These are phyloP conservation scores for Dicyema japonicum DNA, from an alignment of 1,140 invertebrate genomes.

Conservation along the genomic window DNA sequence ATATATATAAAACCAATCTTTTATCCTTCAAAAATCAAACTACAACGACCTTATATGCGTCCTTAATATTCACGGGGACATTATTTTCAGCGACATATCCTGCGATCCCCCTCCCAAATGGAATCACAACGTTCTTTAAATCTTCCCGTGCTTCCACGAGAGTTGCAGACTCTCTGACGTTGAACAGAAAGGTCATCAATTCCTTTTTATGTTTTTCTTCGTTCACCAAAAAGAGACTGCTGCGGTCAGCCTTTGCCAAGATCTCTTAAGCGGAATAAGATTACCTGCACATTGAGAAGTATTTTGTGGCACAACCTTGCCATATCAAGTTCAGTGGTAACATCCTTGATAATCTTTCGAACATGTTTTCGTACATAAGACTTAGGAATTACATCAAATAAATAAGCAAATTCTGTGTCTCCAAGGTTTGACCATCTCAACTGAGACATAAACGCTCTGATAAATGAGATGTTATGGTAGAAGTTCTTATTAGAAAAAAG, in stretches of 20 bases:
- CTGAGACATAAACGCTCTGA: no score
- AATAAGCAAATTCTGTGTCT: no score
- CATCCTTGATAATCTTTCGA: slow-evolving; percentile 57
- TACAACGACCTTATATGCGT: slow-evolving; percentile 38
- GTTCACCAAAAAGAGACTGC: not conserved
- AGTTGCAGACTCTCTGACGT: slow-evolving; percentile 50
- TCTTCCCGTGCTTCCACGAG: slow-evolving; percentile 40
- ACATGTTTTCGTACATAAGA: no score
- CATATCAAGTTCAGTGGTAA: slow-evolving; percentile 62
- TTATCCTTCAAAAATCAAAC: slow-evolving; percentile 31
- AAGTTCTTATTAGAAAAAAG: no score
- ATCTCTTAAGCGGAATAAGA: slow-evolving; percentile 19
- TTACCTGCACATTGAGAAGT: slow-evolving; percentile 47
- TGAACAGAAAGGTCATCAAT: slow-evolving; percentile 55
- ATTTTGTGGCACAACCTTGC: slow-evolving; percentile 69
- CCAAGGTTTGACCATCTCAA: no score
- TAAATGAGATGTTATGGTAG: no score
- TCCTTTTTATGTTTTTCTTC: slow-evolving; percentile 28
- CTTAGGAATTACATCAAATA: no score
- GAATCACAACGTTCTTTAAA: slow-evolving; percentile 31
- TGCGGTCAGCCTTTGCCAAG: not conserved
- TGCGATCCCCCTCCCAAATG: slow-evolving; percentile 56
- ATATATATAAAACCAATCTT: no score
- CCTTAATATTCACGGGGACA: slow-evolving; percentile 49
- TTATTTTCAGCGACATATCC: slow-evolving; percentile 54